Evolutionary conservation across 2,797 vertebrate genomes (phyloP), one percentile per base, ranked within the genome.

Genomic region (Microctenopoma stevenorrisi): DNA sequence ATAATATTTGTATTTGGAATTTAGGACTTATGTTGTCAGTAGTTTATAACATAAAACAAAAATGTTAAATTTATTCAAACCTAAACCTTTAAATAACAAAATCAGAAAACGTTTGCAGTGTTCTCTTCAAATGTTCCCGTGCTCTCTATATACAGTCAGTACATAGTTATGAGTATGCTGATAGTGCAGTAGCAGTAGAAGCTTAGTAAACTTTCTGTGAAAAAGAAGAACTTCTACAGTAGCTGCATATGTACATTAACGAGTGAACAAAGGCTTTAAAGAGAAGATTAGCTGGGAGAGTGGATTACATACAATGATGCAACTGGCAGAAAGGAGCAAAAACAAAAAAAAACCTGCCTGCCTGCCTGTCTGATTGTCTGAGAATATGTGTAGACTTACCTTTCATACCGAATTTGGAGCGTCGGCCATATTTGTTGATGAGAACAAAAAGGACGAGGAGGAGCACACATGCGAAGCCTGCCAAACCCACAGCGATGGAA

Each of bases 371-470:
- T 49, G 73, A 47, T n/a, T 2, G 48, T 61, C 62, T 69, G 56
- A 22, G 46, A 57, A 42, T 85, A 56, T 63, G 57, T 60, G 73
- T 35, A 48, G 75, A 86, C 94, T 87, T 95, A 99, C 98, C 97
- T 96, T 99, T 99, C 96, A 99, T 98, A 76, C 97, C 98, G 73
- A 98, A 99, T 89, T 98, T 99, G 89, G 97, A 98, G 72, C 96
- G 95, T 4, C 97, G 94, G 68, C 97, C 97, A 3, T 98, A 99
- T 88, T 99, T 99, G 95, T 99, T 99, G 95, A 99, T 98, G 91
- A 99, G 96, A 79, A 99, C 95, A 73, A 99, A 98, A 61, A 98
- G 95, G 73, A 98, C 94, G 59, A 99, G 95, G 85, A 99, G 92
- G 64, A 98, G 95, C 75, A 98, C 95, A 7, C 97, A 98, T 46